Evolutionary conservation across 2,113 vertebrate species (phyloP).

Genomic region (Tupaia tana): DNA sequence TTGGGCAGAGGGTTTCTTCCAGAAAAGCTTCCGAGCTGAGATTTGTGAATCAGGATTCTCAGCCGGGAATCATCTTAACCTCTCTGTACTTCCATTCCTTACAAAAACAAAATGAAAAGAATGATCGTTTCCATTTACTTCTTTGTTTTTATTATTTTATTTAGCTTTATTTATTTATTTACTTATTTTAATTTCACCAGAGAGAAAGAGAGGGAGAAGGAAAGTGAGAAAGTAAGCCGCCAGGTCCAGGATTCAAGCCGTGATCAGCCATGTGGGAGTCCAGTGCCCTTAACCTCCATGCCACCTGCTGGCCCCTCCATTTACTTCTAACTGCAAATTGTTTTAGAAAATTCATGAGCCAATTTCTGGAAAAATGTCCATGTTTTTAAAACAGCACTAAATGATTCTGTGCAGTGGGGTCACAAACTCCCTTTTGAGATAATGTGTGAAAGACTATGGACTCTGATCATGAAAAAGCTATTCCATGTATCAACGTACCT

Average conservation of each 20-base stretch:
- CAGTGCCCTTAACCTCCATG: too few species aligned
- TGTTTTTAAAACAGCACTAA: neutral
- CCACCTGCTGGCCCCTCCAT: neutral
- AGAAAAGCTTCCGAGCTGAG: neutral
- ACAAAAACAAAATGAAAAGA: neutral
- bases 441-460: neutral
- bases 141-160: neutral
- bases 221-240: too few species aligned
- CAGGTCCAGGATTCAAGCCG: too few species aligned
- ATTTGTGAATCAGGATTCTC: fast-evolving
- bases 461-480: neutral
- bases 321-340: neutral
- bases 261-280: too few species aligned
- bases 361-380: neutral
- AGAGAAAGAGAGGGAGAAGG: too few species aligned
- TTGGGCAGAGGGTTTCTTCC: neutral
- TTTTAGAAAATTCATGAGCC: neutral
- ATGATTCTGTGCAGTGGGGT: neutral
- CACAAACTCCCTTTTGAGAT: neutral
- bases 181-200: too few species aligned
- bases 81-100: neutral
- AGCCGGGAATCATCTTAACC: neutral
- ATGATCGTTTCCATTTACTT: neutral
- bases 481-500: neutral
- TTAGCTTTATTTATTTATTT: too few species aligned